phyloP scores from a whole-genome alignment of 2,888 invertebrate species.

The Limnephilus rhombicus region DNA sequence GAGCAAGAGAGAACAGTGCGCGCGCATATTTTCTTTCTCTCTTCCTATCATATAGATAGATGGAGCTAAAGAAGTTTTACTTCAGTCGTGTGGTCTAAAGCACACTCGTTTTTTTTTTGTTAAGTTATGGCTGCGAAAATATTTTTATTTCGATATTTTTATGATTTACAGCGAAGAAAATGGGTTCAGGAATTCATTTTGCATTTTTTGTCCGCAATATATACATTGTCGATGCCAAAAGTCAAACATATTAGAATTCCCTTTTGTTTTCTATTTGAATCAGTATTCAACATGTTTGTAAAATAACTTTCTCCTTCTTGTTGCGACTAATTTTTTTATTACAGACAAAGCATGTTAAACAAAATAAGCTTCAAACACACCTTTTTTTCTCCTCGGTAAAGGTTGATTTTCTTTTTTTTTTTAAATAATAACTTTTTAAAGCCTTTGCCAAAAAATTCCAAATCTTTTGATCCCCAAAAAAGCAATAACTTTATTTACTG shows the following conservation, averaged over 20 bases:
- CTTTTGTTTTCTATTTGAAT: not conserved
- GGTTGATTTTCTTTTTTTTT: not conserved
- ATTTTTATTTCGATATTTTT: too few species aligned
- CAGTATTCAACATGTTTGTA: too few species aligned
- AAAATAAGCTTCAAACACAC: not conserved
- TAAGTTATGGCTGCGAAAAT: too few species aligned
- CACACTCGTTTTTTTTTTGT: too few species aligned
- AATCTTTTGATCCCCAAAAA: not conserved
- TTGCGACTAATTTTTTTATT: not conserved
- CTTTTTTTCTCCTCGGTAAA: not conserved
- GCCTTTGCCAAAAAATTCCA: not conserved
- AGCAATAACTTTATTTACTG: conserved; percentile 2
- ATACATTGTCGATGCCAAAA: not conserved
- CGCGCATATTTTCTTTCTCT: too few species aligned
- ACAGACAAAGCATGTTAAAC: not conserved
- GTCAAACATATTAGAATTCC: not conserved
- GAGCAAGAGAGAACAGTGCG: too few species aligned
- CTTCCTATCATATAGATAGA: too few species aligned
- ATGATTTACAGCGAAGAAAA: not conserved
- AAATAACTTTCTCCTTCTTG: too few species aligned
- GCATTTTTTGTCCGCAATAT: not conserved
- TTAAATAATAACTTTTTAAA: not conserved
- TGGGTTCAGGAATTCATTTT: not conserved
- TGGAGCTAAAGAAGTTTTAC: too few species aligned
- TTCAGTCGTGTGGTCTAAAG: too few species aligned